Percentiles rank a stretch among this genome's conserved stretches.
Evolutionary conservation across 2,888 invertebrate genomes (phyloP).

Genomic region (Nasonovia ribisnigri): DNA sequence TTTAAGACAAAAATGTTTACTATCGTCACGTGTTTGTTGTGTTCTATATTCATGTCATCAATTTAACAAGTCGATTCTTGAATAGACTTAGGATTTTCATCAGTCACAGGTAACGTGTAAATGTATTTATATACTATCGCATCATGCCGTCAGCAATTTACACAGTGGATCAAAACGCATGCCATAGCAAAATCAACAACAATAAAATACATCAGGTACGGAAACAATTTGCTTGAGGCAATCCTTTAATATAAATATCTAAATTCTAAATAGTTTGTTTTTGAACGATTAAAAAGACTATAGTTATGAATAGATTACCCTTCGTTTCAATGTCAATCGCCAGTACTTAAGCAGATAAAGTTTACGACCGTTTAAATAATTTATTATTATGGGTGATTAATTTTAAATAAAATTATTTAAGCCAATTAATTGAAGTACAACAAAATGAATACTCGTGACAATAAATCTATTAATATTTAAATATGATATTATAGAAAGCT

Average conservation of each 20-base stretch:
- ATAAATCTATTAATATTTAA: background rate
- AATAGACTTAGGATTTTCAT: no score
- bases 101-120: background rate
- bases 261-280: background rate
- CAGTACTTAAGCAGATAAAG: background rate
- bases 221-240: background rate
- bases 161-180: background rate
- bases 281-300: background rate
- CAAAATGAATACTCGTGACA: background rate
- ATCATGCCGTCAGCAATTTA: slow-evolving; percentile 16
- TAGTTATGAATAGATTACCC: background rate
- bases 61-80: background rate
- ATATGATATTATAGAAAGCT: background rate
- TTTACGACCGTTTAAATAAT: background rate
- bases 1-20: slow-evolving; percentile 2
- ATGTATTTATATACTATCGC: background rate
- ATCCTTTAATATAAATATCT: background rate
- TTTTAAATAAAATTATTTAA: background rate
- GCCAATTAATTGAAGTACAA: background rate
- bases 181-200: background rate
- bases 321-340: background rate
- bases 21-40: no score
- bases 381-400: background rate
- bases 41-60: background rate
- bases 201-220: slow-evolving; percentile 13